Base-by-base conservation (phyloP, 2,888 invertebrate genomes). In the Gymnosoma rotundatum region DNA sequence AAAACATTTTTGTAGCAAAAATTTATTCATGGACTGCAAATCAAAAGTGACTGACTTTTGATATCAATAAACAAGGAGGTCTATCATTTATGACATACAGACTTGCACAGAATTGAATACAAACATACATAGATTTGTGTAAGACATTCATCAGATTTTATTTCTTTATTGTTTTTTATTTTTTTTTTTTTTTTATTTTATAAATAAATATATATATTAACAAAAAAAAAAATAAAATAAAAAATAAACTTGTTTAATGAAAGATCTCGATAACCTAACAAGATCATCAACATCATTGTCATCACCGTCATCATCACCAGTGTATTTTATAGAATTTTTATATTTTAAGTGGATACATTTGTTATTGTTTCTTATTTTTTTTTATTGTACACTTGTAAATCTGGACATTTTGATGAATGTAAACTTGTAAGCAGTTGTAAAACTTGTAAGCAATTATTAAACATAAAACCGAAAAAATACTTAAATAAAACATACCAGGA, bases 361-460 rank as follows among this genome's bases (percentile, higher is more conserved):
- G 4, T 25, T 25, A 25, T 25, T 25, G 20, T 54, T 38, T 67
- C 36, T 50, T 58, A 3, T 52, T 60, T 9, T 45, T 58, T 32
- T 32, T 69, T 78, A 3, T 50, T 18, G 50, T 52, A 64, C 25
- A 18, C 42, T 70, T 66, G 64, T 60, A 72, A 70, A 76, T 78
- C 73, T 69, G 63, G 79, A 78, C 79, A 83, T 84, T 76, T 78
- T 84, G 84, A 84, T 81, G 73, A 70, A 84, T 84, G 83, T 83
- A 76, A 76, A 80, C 78, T 70, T 81, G 81, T 81, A 75, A 81
- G 75, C 69, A 75, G 75, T 75, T 81, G 75, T 81, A 75, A 75
- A 63, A 75, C 56, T 75, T 81, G 81, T 81, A 81, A 75, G 81
- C 75, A 81, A 81, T 81, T 80, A 80, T 67, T 81, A 64, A 75